phyloP scores from a whole-genome alignment of 2,113 vertebrate species.

The Pogonocichla stellata region DNA sequence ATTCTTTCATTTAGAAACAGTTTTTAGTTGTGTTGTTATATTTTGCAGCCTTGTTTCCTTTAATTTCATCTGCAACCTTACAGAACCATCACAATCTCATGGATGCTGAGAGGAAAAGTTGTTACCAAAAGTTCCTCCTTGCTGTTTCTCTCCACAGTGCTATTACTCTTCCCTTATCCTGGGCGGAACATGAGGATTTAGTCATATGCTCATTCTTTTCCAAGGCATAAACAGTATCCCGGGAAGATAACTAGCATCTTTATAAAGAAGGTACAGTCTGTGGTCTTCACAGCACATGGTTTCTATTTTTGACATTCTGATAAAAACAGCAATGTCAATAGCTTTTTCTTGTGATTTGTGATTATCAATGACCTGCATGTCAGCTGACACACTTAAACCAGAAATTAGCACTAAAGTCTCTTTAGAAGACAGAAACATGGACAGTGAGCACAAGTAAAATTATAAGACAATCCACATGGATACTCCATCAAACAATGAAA shows the following conservation, averaged over 20 bases:
- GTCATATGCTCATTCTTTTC: conserved; percentile 21
- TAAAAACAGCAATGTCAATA: conserved; percentile 29
- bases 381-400: conserved; percentile 62
- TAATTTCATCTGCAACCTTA: neutral
- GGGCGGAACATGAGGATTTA: neutral
- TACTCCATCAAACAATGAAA: conserved; percentile 67
- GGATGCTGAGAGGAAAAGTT: neutral
- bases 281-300: conserved; percentile 8
- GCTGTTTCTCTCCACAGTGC: neutral
- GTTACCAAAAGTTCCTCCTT: conserved; percentile 3
- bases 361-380: conserved; percentile 44
- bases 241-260: conserved; percentile 11
- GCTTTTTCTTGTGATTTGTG: conserved; percentile 28
- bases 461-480: conserved; percentile 57
- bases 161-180: neutral
- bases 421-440: conserved; percentile 38
- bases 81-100: neutral
- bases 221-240: conserved; percentile 6
- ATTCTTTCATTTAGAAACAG: neutral
- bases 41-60: neutral
- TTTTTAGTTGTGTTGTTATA: neutral
- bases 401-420: conserved; percentile 54
- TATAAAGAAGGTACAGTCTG: conserved; percentile 28
- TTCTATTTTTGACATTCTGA: conserved; percentile 53
- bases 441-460: conserved; percentile 32